Base-by-base conservation (phyloP, 2,888 invertebrate genomes). In the Polydrusus cervinus region DNA sequence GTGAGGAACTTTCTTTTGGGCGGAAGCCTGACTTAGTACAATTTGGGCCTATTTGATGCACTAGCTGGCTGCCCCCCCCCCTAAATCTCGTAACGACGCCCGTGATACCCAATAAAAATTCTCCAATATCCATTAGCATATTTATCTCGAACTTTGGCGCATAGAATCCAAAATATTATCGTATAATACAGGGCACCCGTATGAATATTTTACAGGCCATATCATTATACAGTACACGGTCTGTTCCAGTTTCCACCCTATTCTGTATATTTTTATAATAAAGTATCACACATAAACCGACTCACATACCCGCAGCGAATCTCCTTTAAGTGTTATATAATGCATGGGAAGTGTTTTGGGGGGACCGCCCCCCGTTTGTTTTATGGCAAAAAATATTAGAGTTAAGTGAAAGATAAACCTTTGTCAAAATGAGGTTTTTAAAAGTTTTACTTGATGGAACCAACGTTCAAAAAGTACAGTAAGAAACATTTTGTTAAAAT, bases 321-420 rank as follows among this genome's bases (percentile, higher is more conserved):
- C 40, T 71, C 43, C 62, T 62, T 25, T 71, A 71, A 71, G 70
- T 64, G 62, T 71, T 71, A 61, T 71, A 53, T 71, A 71, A 71
- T 71, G 70, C 62, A 62, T 34, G 38, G 60, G 20, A 53, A 71
- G 34, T 51, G 51, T 53, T 71, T 67, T 62, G 5, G 62, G 62
- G 62, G 51, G 49, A 14, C 53, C 61, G 6, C 38, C 53, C 62
- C 49, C 45, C 47, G 51, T 69, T 71, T 71, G 51, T 51, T 62
- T 71, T 71, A 62, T 25, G 53, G 8, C n/a, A 16, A 68, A 40
- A 47, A 62, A 34, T 34, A 16, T 60, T 60, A 60, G 11, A 40
- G 9, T 40, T 60, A 43, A 60, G 38, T 60, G 60, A 40, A 60
- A 38, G 8, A 60, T 43, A 60, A 60, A 60, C 16, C 25, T 40